These are phyloP conservation scores for Trinorchestia longiramus DNA, from an alignment of 1,140 invertebrate species.

Conservation along the genomic window DNA sequence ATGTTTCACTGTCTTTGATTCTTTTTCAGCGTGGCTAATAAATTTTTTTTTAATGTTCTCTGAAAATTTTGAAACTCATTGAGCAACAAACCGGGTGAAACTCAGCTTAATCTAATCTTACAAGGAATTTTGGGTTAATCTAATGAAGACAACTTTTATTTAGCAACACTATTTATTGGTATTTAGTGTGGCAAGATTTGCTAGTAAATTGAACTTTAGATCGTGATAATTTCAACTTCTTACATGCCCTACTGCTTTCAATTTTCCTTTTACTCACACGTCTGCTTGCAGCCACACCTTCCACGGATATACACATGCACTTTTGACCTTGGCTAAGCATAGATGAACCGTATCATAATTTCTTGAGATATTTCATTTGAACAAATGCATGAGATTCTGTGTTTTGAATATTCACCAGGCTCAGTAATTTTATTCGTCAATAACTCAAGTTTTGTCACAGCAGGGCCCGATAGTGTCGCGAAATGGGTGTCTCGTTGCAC, in stretches of 20 bases:
- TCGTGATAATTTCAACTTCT: not conserved
- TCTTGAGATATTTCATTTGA: not conserved
- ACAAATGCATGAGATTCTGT: not conserved
- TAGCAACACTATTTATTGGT: not conserved
- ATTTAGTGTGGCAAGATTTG: not conserved
- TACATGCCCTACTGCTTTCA: not conserved
- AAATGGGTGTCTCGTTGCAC: not conserved
- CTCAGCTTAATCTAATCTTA: not conserved
- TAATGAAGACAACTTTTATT: not conserved
- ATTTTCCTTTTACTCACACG: not conserved
- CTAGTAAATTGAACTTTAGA: not conserved
- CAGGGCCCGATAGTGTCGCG: not conserved
- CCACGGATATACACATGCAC: not conserved
- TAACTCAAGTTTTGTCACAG: not conserved
- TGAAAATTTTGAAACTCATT: not conserved
- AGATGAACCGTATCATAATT: not conserved
- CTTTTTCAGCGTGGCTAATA: not conserved
- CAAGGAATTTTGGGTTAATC: not conserved
- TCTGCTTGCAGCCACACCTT: not conserved
- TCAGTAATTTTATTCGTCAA: not conserved
- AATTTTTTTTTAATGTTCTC: not conserved
- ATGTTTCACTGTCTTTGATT: too few relatives aligned
- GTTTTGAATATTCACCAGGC: not conserved
- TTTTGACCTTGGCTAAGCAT: not conserved
- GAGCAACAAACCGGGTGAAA: not conserved